Evolutionary conservation across 2,888 invertebrate genomes (phyloP).

Genomic region (Emmelina monodactyla): DNA sequence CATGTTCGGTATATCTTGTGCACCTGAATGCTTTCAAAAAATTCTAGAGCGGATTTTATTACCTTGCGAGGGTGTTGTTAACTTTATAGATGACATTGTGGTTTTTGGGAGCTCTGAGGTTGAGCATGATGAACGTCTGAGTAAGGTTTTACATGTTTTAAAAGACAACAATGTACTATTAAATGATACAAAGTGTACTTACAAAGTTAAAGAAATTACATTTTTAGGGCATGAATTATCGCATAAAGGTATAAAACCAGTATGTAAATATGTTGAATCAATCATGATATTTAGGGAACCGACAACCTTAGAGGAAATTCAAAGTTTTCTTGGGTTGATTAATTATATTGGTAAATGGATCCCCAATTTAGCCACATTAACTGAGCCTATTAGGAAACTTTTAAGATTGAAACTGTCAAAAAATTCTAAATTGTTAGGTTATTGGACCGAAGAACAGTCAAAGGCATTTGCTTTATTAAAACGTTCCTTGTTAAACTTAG

Average conservation of each 20-base stretch:
- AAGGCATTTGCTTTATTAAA: no score
- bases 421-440: no score
- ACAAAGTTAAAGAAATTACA: not conserved
- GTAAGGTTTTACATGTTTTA: not conserved
- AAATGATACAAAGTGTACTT: not conserved
- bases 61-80: not conserved
- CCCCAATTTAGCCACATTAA: not conserved
- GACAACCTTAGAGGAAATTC: not conserved
- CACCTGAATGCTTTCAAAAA: not conserved
- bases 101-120: not conserved
- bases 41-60: not conserved
- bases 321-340: conserved; percentile 4
- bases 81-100: no score
- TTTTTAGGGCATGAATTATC: not conserved
- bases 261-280: no score
- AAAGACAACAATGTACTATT: not conserved
- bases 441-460: no score
- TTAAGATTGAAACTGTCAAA: not conserved
- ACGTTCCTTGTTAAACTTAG: no score
- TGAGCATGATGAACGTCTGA: not conserved
- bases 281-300: not conserved
- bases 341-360: not conserved
- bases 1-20: no score
- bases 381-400: not conserved
- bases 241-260: not conserved